Evolutionary conservation across 2,888 invertebrate species (phyloP).

Genomic region (Nemurella pictetii): DNA sequence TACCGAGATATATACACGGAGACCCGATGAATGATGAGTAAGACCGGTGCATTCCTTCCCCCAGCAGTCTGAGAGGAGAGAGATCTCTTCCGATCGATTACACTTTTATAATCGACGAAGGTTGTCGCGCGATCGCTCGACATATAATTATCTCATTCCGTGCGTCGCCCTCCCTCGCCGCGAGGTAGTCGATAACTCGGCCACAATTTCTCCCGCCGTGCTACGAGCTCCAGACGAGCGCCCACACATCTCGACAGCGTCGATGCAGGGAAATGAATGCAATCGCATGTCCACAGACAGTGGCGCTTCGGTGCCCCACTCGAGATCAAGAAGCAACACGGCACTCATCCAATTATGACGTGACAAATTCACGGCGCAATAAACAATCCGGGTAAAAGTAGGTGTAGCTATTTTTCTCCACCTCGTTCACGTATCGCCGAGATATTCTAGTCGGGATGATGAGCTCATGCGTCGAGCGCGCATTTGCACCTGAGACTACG

Average conservation of each 20-base stretch:
- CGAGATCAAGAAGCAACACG: background rate
- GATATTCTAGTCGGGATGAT: background rate
- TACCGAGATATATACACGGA: background rate
- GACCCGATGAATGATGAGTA: background rate
- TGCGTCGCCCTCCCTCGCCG: background rate
- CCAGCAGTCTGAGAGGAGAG: background rate
- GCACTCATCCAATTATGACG: background rate
- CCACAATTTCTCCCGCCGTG: background rate
- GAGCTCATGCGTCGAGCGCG: background rate
- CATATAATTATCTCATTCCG: background rate
- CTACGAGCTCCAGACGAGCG: background rate
- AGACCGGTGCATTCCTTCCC: background rate
- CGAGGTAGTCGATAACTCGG: background rate
- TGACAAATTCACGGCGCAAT: background rate
- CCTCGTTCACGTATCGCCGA: background rate
- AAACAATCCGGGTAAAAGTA: background rate
- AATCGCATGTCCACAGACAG: background rate
- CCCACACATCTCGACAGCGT: background rate
- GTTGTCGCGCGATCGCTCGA: background rate
- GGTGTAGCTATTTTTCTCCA: background rate
- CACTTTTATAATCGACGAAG: background rate
- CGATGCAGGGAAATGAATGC: background rate
- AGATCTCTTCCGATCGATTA: background rate
- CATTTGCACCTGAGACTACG: background rate
- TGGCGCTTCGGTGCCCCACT: background rate